A percentile compares a stretch with the other conserved stretches of the same genome.
These are phyloP conservation scores for Leptinotarsa rubiginosa DNA, from an alignment of 2,888 invertebrate genomes.

Conservation along the genomic window DNA sequence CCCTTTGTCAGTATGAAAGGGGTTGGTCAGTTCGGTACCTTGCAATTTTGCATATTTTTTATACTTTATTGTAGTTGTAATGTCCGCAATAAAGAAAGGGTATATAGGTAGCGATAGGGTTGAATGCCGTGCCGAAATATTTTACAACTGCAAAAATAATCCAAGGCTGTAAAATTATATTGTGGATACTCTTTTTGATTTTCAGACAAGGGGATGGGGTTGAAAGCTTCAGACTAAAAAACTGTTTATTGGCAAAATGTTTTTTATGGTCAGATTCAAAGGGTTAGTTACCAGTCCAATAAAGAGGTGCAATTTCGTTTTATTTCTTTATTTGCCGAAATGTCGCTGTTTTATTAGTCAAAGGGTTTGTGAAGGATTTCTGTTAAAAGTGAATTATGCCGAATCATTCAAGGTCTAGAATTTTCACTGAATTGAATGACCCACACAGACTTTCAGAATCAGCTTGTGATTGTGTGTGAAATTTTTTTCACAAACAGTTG, in stretches of 20 bases:
- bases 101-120: constrained; percentile 15
- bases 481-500: too few species aligned
- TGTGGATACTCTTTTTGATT: not conserved
- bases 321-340: constrained; percentile 26
- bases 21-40: constrained; percentile 16
- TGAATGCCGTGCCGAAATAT: constrained; percentile 13
- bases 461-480: too few species aligned
- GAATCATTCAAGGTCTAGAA: not conserved
- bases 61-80: constrained; percentile 15
- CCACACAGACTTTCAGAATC: too few species aligned
- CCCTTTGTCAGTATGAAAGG: constrained; percentile 8
- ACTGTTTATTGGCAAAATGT: constrained; percentile 9
- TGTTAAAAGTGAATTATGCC: not conserved
- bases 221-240: not conserved
- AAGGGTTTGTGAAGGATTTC: not conserved
- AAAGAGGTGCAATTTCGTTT: constrained; percentile 22
- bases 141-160: constrained; percentile 29
- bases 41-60: constrained; percentile 19
- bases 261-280: constrained; percentile 9
- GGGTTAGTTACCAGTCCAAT: constrained; percentile 13
- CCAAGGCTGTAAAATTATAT: constrained; percentile 20
- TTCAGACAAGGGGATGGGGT: not conserved
- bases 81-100: constrained; percentile 16
- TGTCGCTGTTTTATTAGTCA: not conserved
- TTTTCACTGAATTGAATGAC: not conserved